Base-by-base conservation (phyloP, 2,113 vertebrate genomes). In the Rhinopomastus cyanomelas region DNA sequence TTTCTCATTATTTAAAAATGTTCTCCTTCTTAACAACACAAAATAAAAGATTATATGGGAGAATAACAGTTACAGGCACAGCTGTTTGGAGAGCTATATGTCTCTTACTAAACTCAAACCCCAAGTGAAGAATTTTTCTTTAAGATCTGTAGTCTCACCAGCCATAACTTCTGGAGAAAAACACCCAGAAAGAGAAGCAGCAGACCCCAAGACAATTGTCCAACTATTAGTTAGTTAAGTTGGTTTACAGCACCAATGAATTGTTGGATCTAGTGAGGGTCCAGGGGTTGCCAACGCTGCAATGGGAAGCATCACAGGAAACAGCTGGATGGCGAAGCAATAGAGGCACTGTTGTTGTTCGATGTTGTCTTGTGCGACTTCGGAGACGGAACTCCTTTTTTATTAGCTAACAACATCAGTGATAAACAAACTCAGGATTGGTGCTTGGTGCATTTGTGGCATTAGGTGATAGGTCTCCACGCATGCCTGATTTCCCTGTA, bases 1-100 rank as follows among this genome's bases (percentile, higher is more conserved):
- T 82, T 73, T 53, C 53, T 92, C 25, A 67, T 77, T 85, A 85
- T 91, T 92, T 87, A 52, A 87, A 89, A 60, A 94, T 71, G 18
- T 21, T 82, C 5, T 82, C 18, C 49, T 85, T 81, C 60, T 52
- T 48, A 85, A 71, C n/a, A 74, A 53, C 19, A 78, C 8, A 87
- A 91, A 92, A 51, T 15, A 42, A 19, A 88, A 71, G 21, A 72
- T 61, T 85, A 71, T 92, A 39, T 86, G 10, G 18, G 34, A 89
- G 34, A 92, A 46, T 53, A 91, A 71, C 10, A 67, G 19, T 52
- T 64, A 78, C 29, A 87, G 27, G 81, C 17, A 20, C 8, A 83
- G 11, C 32, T 55, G 19, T 77, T 49, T 81, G 26, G 56, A 89
- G 77, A 81, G 14, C 16, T 60, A 42, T 30, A 26, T 20, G 16